Conservation (phyloP, 2,113 vertebrate species). For the Aviceda subcristata region DNA sequence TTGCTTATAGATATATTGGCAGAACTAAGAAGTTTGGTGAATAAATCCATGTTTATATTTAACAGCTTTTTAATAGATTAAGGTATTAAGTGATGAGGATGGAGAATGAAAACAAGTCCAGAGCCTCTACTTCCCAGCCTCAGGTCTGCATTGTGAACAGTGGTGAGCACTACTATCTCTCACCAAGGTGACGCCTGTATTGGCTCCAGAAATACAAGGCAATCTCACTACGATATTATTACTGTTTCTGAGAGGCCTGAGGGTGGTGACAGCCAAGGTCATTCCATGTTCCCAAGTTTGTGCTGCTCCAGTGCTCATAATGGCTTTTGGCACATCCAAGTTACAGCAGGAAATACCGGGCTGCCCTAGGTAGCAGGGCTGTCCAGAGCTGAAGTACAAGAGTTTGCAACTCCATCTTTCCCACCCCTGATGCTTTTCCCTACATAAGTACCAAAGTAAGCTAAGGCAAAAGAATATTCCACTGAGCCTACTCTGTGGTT, state of each 20-base stretch:
- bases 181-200: background rate
- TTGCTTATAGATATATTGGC: background rate
- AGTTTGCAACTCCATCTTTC: background rate
- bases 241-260: background rate
- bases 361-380: background rate
- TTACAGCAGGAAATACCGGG: background rate
- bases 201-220: background rate
- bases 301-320: background rate
- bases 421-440: background rate
- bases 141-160: rapidly evolving
- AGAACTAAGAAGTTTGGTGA: background rate
- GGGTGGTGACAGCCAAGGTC: background rate
- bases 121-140: background rate
- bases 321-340: background rate
- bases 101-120: background rate
- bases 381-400: background rate
- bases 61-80: background rate
- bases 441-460: background rate
- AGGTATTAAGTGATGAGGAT: background rate
- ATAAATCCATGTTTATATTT: background rate
- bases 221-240: background rate
- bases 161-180: background rate
- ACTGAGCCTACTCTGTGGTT: background rate
- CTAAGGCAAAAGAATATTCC: background rate
- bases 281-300: background rate